Base-by-base conservation (phyloP, 2,888 invertebrate genomes). In the Nesidiocoris tenuis region DNA sequence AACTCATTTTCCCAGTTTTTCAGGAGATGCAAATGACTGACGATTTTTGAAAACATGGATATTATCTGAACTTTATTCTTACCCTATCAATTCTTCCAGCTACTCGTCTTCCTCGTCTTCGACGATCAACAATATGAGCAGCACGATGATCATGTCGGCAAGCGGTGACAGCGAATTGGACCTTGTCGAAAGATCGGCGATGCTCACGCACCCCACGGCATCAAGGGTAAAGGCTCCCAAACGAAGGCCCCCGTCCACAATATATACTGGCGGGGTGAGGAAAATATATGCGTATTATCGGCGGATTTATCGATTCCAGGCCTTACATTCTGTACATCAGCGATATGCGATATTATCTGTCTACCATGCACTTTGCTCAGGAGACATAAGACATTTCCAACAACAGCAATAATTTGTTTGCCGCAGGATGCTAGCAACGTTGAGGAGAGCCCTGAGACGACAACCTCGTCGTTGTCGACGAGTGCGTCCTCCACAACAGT, bases 211-310 rank as follows among this genome's bases (percentile, higher is more conserved):
- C 79, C 82, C 85, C 25, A 87, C 86, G 59, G 86, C 86, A 19
- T 84, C 84, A 18, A 83, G 89, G 80, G 89, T 87, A 16, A 89
- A 88, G 84, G 89, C 89, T 78, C 90, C 91, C 54, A 85, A 87
- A 77, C 84, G 90, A 80, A 85, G 90, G 81, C 90, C 90, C 1
- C 90, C 91, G 1, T 88, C 89, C 25, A 85, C 86, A 77, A 81
- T 85, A 70, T 83, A 84, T 79, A 79, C 82, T 16, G 65, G 57
- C 39, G 56, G 17, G 17, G 74, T 74, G 23, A 39, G 63, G 54
- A 17, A 16, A 68, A 21, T 65, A 39, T 22, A 17, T 76, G 21
- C 1, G n/a, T 1, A 54, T 7, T 54, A 12, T 54, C 12, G 12
- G 7, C 54, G 9, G 12, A 54, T 7, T 56, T 56, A 56, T 56